phyloP scores from a whole-genome alignment of 2,113 vertebrate genomes.

The Vanacampus margaritifer region DNA sequence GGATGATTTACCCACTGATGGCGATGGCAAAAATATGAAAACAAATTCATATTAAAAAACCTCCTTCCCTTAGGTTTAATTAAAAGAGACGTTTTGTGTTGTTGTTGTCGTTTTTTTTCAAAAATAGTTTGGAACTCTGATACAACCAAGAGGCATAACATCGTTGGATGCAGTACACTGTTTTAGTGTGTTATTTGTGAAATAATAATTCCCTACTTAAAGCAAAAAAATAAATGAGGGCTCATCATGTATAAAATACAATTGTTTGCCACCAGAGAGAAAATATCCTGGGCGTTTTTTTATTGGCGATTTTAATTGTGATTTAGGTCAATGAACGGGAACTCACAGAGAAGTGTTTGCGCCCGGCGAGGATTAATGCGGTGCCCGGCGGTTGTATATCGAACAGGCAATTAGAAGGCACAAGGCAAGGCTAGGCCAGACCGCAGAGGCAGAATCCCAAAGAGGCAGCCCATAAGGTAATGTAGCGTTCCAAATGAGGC shows the following conservation, averaged over 20 bases:
- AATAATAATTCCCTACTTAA: not conserved
- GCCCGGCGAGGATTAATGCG: conserved; percentile 48
- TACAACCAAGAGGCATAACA: not conserved
- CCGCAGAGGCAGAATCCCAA: conserved; percentile 44
- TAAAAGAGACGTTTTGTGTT: not conserved
- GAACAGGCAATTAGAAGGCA: conserved; percentile 70
- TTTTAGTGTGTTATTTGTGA: not conserved
- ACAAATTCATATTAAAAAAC: not conserved
- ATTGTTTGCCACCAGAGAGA: not conserved
- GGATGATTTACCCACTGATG: not conserved
- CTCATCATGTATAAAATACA: not conserved
- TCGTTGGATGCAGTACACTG: too few species aligned
- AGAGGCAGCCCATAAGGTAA: conserved; percentile 23
- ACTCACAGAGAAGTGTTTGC: conserved; percentile 24
- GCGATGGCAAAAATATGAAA: not conserved
- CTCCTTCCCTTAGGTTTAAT: not conserved
- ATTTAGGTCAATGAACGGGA: not conserved
- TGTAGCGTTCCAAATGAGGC: conserved; percentile 18
- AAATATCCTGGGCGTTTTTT: not conserved
- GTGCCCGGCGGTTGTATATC: conserved; percentile 53
- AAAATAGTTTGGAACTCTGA: not conserved
- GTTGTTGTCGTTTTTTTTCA: too few species aligned
- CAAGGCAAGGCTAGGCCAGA: conserved; percentile 39
- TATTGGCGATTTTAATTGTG: not conserved
- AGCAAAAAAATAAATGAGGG: not conserved